A percentile compares a stretch with the other conserved stretches of the same genome.
Conservation (phyloP, 2,888 invertebrate species). For the Arrhopalites spinosus region DNA sequence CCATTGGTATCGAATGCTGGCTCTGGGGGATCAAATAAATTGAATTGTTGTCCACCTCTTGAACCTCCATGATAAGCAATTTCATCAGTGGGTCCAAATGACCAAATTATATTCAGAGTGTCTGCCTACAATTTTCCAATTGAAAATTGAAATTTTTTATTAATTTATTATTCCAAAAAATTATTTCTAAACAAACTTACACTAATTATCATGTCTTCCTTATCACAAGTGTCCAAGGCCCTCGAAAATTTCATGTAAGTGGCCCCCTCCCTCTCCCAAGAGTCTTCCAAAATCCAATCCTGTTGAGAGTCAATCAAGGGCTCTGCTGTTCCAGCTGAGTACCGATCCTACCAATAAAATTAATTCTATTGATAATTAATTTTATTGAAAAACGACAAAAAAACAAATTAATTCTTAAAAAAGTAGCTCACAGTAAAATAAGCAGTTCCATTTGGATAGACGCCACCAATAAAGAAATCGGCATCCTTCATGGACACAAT, state of each 20-base stretch:
- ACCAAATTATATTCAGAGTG: constrained; percentile 38
- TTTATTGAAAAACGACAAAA: too few species aligned
- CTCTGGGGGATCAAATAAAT: constrained; percentile 32
- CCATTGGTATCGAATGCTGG: constrained; percentile 5
- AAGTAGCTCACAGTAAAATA: constrained; percentile 22
- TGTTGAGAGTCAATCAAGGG: constrained; percentile 24
- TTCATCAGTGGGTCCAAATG: constrained; percentile 27
- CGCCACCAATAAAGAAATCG: constrained; percentile 21
- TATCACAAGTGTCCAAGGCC: constrained; percentile 38
- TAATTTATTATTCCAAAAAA: too few species aligned
- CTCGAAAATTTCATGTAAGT: constrained; percentile 36
- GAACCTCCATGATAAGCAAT: not conserved
- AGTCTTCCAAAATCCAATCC: constrained; percentile 41
- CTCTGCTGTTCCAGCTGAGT: not conserved
- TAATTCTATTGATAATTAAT: not conserved
- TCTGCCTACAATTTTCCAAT: constrained; percentile 18
- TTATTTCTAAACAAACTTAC: constrained; percentile 18
- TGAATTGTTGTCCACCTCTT: constrained; percentile 24
- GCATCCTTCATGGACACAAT: not conserved
- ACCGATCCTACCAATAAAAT: constrained; percentile 22
- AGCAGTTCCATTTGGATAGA: not conserved
- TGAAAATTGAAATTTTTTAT: too few species aligned
- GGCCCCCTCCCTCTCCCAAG: constrained; percentile 27
- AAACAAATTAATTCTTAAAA: too few species aligned
- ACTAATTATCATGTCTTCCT: constrained; percentile 31